Evolutionary conservation across 2,888 invertebrate species (phyloP).

Genomic region (Drosophila ochracea): DNA sequence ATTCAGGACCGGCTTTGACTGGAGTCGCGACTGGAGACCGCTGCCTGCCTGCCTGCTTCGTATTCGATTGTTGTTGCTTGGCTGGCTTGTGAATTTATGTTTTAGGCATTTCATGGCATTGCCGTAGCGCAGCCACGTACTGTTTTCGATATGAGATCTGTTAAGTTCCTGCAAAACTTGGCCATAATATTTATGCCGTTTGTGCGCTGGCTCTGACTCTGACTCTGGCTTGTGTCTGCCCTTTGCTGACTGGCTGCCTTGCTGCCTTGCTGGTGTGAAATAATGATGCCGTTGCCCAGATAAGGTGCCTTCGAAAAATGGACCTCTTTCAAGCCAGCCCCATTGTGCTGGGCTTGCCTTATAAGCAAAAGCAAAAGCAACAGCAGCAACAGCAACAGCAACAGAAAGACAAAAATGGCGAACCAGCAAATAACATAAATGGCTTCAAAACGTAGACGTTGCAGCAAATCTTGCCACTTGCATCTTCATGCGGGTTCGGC

Average conservation of each 20-base stretch:
- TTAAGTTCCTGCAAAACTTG: constrained; percentile 53
- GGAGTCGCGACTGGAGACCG: constrained; percentile 17
- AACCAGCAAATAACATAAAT: constrained; percentile 70
- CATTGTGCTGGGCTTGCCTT: constrained; percentile 67
- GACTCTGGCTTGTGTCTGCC: constrained; percentile 40
- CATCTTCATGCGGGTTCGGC: constrained; percentile 7
- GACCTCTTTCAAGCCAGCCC: constrained; percentile 66
- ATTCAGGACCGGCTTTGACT: constrained; percentile 22
- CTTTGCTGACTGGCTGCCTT: constrained; percentile 28
- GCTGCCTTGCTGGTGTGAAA: constrained; percentile 79
- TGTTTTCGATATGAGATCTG: constrained; percentile 76
- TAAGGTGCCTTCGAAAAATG: constrained; percentile 76
- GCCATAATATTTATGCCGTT: constrained; percentile 77
- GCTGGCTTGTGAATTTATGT: constrained; percentile 56
- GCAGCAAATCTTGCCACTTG: constrained; percentile 50
- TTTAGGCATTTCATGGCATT: constrained; percentile 65
- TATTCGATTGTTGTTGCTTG: constrained; percentile 5
- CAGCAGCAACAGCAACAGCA: constrained; percentile 10
- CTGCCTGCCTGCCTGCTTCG: constrained; percentile 8
- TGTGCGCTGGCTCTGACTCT: constrained; percentile 41
- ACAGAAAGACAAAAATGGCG: constrained; percentile 35
- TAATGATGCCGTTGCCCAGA: constrained; percentile 84
- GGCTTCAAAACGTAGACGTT: constrained; percentile 47
- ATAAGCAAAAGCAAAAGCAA: constrained; percentile 35
- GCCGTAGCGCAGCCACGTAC: constrained; percentile 55